Evolutionary conservation across 2,797 vertebrate species (phyloP).

Genomic region (Sibirionetta formosa): DNA sequence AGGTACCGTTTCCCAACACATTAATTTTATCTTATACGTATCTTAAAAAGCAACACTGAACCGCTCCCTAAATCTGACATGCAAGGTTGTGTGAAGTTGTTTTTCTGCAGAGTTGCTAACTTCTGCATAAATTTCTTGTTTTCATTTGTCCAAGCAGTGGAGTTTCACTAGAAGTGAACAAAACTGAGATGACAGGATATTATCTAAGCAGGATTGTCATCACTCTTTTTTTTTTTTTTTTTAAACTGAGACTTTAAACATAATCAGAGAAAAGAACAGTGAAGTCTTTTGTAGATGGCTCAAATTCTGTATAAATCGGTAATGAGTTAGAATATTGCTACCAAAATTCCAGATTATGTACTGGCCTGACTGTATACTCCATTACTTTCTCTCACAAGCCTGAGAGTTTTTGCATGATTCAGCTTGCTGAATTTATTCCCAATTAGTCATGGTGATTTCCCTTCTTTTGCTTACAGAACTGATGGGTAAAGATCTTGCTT

Average conservation of each 20-base stretch:
- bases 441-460: not conserved
- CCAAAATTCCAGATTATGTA: not conserved
- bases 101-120: not conserved
- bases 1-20: slow-evolving; percentile 21
- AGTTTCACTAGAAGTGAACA: not conserved
- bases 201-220: not conserved
- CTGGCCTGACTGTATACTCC: not conserved
- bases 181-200: not conserved
- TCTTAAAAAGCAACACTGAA: slow-evolving; percentile 5
- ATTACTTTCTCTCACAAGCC: not conserved
- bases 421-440: not conserved
- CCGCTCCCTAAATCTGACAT: not conserved
- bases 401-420: not conserved
- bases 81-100: not conserved
- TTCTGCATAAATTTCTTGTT: not conserved
- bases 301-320: not conserved
- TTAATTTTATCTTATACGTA: slow-evolving; percentile 1
- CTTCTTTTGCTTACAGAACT: not conserved
- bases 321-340: not conserved
- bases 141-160: not conserved
- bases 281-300: not conserved
- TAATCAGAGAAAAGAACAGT: not conserved
- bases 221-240: not conserved
- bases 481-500: not conserved
- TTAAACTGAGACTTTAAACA: not conserved